Evolutionary conservation across 2,113 vertebrate genomes (phyloP), one percentile per base, ranked within the genome.

Genomic region (Hystrix brachyura): DNA sequence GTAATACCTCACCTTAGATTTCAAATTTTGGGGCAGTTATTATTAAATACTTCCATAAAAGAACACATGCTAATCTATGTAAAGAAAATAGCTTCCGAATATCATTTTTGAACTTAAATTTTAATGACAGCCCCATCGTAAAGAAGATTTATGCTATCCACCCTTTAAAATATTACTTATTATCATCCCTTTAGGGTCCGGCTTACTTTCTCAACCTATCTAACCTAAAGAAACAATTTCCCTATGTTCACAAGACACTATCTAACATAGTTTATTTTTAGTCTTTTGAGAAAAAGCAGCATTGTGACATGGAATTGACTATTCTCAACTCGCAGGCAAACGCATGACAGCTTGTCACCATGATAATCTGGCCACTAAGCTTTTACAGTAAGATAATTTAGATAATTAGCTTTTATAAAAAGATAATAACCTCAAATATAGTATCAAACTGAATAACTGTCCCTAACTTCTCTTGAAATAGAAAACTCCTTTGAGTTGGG

Each of bases 21-120:
- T 90, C n/a, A 87, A 87, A 83, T 43, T 80, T 81, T 60, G 21
- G 34, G 48, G 14, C 51, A 86, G 62, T 81, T 71, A 64, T 34
- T 72, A 72, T 87, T 90, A 92, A 85, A 89, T n/a, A 85, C 89
- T 53, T 92, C 23, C 92, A 86, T 46, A 67, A 93, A 87, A 78
- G 27, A 93, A 95, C 9, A 64, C 3, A 23, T 51, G 7, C 55
- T 85, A 71, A 87, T 92, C 27, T 84, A 21, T 48, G 11, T 57
- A 87, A 93, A 82, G 71, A 93, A 94, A 80, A 53, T 48, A 89
- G 46, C 19, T 84, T 93, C 62, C 51, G 29, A 82, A 29, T 67
- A 51, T 34, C 86, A 34, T 21, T 79, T 79, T 57, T 92, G 25
- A 94, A 94, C 13, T 25, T 96, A 72, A 92, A 88, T 88, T 89